Percentiles rank a stretch among this genome's conserved stretches.
phyloP scores from a whole-genome alignment of 2,113 vertebrate genomes.

The Equus przewalskii region DNA sequence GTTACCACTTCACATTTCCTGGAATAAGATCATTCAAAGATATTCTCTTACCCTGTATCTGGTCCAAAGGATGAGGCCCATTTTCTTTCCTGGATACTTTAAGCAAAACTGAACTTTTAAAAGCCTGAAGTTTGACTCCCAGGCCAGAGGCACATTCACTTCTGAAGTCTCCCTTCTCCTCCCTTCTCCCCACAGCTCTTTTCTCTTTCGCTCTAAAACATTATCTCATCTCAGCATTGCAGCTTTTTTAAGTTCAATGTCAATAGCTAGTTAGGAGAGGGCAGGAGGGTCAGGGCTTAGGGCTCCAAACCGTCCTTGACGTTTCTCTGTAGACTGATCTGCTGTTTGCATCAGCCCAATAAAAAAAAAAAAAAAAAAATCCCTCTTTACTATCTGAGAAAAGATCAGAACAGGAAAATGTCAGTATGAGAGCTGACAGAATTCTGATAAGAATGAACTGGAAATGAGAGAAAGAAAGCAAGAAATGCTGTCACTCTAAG shows the following conservation, averaged over 20 bases:
- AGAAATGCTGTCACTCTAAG: conserved; percentile 76
- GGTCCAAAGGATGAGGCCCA: background rate
- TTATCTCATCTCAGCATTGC: conserved; percentile 87
- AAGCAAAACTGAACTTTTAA: conserved; percentile 18
- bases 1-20: background rate
- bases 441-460: conserved; percentile 88
- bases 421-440: conserved; percentile 90
- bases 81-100: background rate
- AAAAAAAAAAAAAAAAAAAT: conserved; percentile 64
- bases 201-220: conserved; percentile 80
- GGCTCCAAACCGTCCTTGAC: conserved; percentile 89
- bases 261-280: conserved; percentile 90
- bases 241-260: conserved; percentile 89
- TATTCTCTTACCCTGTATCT: background rate
- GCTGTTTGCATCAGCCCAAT: conserved; percentile 87
- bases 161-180: conserved; percentile 55
- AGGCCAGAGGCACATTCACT: background rate
- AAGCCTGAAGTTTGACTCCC: background rate
- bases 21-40: background rate
- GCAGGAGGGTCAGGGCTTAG: conserved; percentile 89
- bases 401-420: conserved; percentile 92
- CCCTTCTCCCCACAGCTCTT: background rate
- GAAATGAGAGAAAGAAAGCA: conserved; percentile 82
- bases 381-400: conserved; percentile 87
- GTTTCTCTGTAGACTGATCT: conserved; percentile 87